A percentile compares a stretch with the other conserved stretches of the same genome.
phyloP scores from a whole-genome alignment of 2,888 invertebrate species.

The Melinaea marsaeus region DNA sequence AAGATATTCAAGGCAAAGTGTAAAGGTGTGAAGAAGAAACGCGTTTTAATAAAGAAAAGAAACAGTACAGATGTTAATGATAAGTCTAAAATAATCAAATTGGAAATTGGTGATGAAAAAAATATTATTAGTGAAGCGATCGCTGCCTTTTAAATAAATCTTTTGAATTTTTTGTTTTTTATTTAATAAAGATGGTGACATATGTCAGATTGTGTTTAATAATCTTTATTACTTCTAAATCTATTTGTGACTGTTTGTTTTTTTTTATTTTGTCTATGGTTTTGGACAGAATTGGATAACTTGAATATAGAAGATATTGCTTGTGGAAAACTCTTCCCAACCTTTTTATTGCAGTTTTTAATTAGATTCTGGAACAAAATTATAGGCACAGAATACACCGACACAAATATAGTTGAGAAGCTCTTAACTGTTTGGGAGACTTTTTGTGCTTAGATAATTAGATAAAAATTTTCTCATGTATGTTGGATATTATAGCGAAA shows the following conservation, averaged over 20 bases:
- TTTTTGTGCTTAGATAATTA: too few species aligned
- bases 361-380: too few species aligned
- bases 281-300: too few species aligned
- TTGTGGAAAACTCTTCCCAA: too few species aligned
- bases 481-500: too few species aligned
- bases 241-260: not conserved
- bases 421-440: too few species aligned
- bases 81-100: slow-evolving; percentile 56
- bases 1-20: slow-evolving; percentile 74
- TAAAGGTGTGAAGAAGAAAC: slow-evolving; percentile 69
- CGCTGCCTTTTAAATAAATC: slow-evolving; percentile 5
- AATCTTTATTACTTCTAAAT: not conserved
- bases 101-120: slow-evolving; percentile 51
- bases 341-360: too few species aligned
- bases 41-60: slow-evolving; percentile 58
- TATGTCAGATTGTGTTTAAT: not conserved
- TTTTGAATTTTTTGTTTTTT: slow-evolving; percentile 7
- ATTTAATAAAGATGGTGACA: not conserved
- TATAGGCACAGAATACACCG: too few species aligned
- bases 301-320: too few species aligned
- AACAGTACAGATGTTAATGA: slow-evolving; percentile 42
- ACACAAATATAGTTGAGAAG: too few species aligned
- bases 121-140: slow-evolving; percentile 32
- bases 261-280: too few species aligned
- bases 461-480: too few species aligned